A percentile compares a stretch with the other conserved stretches of the same genome.
phyloP scores from a whole-genome alignment of 2,888 invertebrate genomes.

The Petrolisthes cinctipes region DNA sequence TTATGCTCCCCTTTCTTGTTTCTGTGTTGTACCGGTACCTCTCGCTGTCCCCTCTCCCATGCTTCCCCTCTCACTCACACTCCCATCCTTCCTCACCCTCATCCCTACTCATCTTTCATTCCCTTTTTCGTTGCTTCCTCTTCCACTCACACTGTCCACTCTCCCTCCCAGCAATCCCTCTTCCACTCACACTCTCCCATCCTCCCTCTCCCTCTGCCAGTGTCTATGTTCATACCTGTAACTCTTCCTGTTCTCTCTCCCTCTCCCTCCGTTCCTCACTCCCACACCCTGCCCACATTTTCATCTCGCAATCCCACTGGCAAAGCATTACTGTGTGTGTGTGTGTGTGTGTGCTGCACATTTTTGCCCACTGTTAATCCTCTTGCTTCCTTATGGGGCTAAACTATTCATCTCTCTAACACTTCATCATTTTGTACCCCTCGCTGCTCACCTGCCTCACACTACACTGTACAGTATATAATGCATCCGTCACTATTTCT shows the following conservation, averaged over 20 bases:
- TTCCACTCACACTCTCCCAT: not conserved
- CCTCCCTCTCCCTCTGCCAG: constrained; percentile 22
- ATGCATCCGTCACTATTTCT: no score
- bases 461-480: no score
- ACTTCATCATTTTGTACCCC: no score
- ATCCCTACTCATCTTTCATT: not conserved
- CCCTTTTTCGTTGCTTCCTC: not conserved
- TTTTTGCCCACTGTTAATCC: no score
- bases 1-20: not conserved
- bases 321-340: not conserved
- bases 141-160: constrained; percentile 3
- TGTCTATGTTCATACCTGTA: no score
- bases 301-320: no score
- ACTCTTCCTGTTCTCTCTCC: constrained; percentile 13
- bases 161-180: not conserved
- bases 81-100: not conserved
- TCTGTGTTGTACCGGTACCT: not conserved
- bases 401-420: no score
- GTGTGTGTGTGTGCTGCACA: no score
- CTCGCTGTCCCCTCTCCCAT: not conserved
- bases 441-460: no score
- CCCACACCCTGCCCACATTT: not conserved
- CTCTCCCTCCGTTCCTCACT: constrained; percentile 16
- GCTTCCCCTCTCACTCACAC: not conserved
- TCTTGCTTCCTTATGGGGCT: no score